These are phyloP conservation scores for Melospiza melodia DNA, from an alignment of 2,113 vertebrate genomes.

Conservation along the genomic window DNA sequence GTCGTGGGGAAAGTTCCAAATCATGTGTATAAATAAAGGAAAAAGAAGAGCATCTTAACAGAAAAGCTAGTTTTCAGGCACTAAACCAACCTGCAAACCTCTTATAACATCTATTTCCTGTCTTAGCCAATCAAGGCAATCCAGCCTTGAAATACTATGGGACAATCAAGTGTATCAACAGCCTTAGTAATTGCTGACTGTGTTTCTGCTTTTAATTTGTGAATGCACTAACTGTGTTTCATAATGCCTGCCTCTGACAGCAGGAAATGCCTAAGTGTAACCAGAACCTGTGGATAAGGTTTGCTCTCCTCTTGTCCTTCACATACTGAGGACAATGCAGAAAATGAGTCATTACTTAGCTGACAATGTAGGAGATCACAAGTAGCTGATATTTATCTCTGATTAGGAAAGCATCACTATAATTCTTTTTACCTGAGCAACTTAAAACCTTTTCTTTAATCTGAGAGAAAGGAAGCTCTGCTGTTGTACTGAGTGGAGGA, in stretches of 20 bases:
- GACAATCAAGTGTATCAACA: neutral
- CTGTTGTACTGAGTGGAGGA: neutral
- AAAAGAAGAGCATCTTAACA: neutral
- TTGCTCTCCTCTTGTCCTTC: slow-evolving; percentile 51
- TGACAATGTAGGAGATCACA: slow-evolving; percentile 59
- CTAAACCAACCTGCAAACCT: neutral
- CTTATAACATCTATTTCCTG: neutral
- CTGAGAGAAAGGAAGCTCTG: slow-evolving; percentile 50
- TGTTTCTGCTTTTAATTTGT: slow-evolving; percentile 45
- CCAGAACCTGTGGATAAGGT: slow-evolving; percentile 62
- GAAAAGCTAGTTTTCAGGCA: neutral
- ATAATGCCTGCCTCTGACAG: slow-evolving; percentile 11
- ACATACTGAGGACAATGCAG: slow-evolving; percentile 46
- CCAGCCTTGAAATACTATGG: neutral
- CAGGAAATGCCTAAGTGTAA: slow-evolving; percentile 27
- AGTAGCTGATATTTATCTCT: slow-evolving; percentile 69
- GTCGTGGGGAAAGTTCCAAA: neutral
- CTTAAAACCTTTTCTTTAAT: slow-evolving; percentile 60
- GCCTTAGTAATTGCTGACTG: neutral
- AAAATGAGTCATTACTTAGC: slow-evolving; percentile 65
- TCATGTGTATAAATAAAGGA: neutral
- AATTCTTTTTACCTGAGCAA: slow-evolving; percentile 62
- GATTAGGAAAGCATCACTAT: slow-evolving; percentile 30
- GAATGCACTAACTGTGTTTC: neutral
- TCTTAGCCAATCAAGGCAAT: neutral